Evolutionary conservation across 1,140 invertebrate genomes (phyloP).

Genomic region (Goniozus legneri): DNA sequence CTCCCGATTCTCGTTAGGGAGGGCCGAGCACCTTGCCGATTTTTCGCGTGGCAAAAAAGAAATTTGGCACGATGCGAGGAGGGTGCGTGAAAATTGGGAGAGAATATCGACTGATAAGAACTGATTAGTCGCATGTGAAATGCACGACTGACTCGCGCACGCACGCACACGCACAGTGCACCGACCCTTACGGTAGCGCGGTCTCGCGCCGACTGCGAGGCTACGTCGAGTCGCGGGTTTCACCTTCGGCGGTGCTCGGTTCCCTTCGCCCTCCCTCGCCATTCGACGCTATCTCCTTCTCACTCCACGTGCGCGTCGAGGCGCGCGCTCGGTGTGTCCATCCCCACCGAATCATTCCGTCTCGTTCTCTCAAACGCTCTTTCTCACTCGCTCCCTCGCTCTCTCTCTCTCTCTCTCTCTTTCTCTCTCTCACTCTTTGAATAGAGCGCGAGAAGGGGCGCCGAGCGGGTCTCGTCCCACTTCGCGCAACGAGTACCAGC

Average conservation of each 20-base stretch:
- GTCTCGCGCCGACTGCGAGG: conserved; percentile 52
- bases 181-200: conserved; percentile 46
- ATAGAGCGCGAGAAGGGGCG: too few species aligned
- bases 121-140: too few species aligned
- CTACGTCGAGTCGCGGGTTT: conserved; percentile 40
- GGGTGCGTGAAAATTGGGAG: too few species aligned
- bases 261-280: conserved; percentile 22
- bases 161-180: conserved; percentile 25
- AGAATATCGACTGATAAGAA: too few species aligned
- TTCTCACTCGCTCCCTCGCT: not conserved
- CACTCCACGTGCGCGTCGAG: too few species aligned
- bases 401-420: not conserved
- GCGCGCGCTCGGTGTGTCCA: too few species aligned
- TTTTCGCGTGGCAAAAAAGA: too few species aligned
- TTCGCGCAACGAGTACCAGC: conserved; percentile 14
- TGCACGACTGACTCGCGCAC: too few species aligned
- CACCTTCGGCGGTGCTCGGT: conserved; percentile 38
- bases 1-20: too few species aligned
- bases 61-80: too few species aligned
- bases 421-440: not conserved
- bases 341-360: not conserved
- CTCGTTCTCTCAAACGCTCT: not conserved
- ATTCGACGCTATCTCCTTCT: not conserved
- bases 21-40: too few species aligned
- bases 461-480: conserved; percentile 19